Evolutionary conservation across 2,113 vertebrate species (phyloP).

Genomic region (Todiramphus saurophagus): DNA sequence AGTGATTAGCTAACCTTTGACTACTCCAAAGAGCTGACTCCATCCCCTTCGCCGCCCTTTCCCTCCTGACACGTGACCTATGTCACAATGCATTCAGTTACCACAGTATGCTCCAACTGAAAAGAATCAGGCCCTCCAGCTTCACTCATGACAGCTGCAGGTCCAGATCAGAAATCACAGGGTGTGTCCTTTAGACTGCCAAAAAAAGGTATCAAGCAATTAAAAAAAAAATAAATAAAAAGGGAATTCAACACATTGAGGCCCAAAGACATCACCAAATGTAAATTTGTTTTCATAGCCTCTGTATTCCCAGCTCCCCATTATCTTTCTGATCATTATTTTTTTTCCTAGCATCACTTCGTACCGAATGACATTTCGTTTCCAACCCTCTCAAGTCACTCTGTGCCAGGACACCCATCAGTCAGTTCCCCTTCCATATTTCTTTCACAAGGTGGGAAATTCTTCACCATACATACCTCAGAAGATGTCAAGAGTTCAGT

Average conservation of each 20-base stretch:
- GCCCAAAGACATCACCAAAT: background rate
- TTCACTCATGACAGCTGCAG: background rate
- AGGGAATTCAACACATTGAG: background rate
- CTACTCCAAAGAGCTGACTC: background rate
- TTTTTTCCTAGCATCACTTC: background rate
- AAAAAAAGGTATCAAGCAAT: background rate
- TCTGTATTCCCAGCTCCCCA: background rate
- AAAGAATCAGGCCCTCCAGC: too few species aligned
- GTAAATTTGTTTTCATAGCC: background rate
- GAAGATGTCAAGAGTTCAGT: background rate
- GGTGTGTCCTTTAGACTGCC: background rate
- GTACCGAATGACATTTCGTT: background rate
- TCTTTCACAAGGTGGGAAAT: background rate
- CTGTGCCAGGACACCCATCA: background rate
- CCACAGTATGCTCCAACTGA: background rate
- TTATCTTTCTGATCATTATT: background rate
- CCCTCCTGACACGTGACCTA: background rate
- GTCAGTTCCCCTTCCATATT: background rate
- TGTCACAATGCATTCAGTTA: background rate
- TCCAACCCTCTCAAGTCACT: background rate
- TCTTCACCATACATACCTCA: background rate
- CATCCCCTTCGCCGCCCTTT: background rate
- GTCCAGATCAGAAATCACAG: background rate
- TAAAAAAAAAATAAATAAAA: background rate
- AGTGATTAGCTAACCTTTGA: background rate